These are phyloP conservation scores for Crossocerus cetratus DNA, from an alignment of 2,888 invertebrate species.

Conservation along the genomic window DNA sequence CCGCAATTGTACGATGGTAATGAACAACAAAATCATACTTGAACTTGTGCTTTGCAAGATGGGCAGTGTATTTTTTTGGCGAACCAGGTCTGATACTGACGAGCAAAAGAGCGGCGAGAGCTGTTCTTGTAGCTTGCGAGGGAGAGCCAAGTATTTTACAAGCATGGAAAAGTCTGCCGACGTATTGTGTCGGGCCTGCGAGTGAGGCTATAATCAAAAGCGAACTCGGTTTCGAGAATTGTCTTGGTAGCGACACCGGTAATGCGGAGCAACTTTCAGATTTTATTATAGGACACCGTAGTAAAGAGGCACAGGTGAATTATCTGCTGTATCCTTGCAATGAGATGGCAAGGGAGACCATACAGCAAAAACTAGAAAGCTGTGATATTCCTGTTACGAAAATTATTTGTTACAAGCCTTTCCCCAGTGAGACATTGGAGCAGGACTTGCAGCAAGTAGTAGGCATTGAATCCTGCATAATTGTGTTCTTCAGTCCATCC, in stretches of 20 bases:
- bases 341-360: constrained; percentile 70
- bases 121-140: constrained; percentile 57
- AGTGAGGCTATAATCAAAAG: constrained; percentile 65
- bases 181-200: constrained; percentile 70
- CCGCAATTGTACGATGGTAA: constrained; percentile 68
- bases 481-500: constrained; percentile 74
- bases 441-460: constrained; percentile 58
- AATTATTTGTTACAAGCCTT: constrained; percentile 66
- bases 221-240: constrained; percentile 59
- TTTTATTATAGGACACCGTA: constrained; percentile 54
- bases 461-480: constrained; percentile 50
- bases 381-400: constrained; percentile 59
- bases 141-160: constrained; percentile 45
- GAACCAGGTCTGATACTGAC: constrained; percentile 70
- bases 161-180: constrained; percentile 63
- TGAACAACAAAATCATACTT: neutral
- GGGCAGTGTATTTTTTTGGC: neutral
- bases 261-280: constrained; percentile 69
- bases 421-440: constrained; percentile 63
- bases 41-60: too few species aligned
- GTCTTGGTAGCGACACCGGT: constrained; percentile 66
- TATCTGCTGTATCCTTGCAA: constrained; percentile 72
- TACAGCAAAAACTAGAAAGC: constrained; percentile 58
- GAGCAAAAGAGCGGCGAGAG: constrained; percentile 71
- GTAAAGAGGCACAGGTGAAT: constrained; percentile 26